phyloP scores from a whole-genome alignment of 2,797 vertebrate genomes.

The Phrynocephalus guinanensis region DNA sequence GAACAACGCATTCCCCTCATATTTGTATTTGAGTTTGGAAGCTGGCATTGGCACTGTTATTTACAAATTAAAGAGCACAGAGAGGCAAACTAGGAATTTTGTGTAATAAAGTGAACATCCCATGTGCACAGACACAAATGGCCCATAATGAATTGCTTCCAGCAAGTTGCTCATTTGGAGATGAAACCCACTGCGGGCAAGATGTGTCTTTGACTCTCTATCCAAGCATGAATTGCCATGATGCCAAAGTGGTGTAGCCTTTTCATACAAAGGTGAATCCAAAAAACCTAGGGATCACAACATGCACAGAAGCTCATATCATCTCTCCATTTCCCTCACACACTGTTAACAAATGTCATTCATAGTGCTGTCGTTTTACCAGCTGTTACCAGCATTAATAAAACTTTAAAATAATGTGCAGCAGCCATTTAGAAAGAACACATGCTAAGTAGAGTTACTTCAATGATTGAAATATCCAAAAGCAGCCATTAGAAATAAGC shows the following conservation, averaged over 20 bases:
- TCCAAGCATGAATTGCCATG: background rate
- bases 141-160: background rate
- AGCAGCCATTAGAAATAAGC: background rate
- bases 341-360: too few relatives aligned
- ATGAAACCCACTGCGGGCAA: too few relatives aligned
- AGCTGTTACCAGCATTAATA: constrained; percentile 13
- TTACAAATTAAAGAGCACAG: background rate
- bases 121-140: background rate
- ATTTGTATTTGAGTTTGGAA: background rate
- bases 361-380: background rate
- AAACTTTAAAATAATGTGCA: background rate
- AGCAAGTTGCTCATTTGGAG: background rate
- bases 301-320: too few relatives aligned
- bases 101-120: background rate
- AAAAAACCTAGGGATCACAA: too few relatives aligned
- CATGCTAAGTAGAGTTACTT: background rate
- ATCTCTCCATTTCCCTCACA: too few relatives aligned
- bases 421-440: constrained; percentile 6
- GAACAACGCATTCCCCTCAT: background rate
- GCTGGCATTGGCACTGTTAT: background rate
- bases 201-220: too few relatives aligned
- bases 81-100: background rate
- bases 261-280: too few relatives aligned
- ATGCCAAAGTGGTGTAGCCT: too few relatives aligned
- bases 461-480: background rate